Conservation (phyloP, 1,140 invertebrate genomes). For the Achatina immaculata region DNA sequence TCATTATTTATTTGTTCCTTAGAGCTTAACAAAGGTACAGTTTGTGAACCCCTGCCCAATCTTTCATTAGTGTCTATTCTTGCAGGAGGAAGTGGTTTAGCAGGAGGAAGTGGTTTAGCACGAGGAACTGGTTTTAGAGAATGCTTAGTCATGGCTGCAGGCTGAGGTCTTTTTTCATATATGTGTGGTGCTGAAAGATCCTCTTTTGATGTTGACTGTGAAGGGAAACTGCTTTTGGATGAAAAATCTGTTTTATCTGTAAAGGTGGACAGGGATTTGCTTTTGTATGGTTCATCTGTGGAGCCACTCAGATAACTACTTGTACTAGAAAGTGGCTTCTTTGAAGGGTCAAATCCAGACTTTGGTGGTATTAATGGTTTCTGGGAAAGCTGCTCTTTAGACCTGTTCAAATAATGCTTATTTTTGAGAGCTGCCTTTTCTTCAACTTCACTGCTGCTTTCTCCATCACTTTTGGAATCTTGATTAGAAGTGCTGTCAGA, state of each 20-base stretch:
- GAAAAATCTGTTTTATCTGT: constrained; percentile 37
- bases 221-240: constrained; percentile 26
- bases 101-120: neutral
- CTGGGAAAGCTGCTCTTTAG: constrained; percentile 11
- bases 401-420: constrained; percentile 6
- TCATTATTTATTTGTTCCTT: neutral
- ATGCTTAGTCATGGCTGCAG: too few species aligned
- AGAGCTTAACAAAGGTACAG: neutral
- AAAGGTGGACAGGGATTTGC: constrained; percentile 56
- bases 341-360: neutral
- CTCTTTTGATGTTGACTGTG: constrained; percentile 25
- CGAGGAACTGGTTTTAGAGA: neutral
- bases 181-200: constrained; percentile 32
- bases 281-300: neutral
- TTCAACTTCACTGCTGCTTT: neutral
- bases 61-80: neutral
- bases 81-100: neutral
- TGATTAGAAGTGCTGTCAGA: constrained; percentile 30
- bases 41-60: too few species aligned
- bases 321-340: neutral
- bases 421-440: neutral
- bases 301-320: neutral
- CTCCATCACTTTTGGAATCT: constrained; percentile 10
- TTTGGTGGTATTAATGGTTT: neutral
- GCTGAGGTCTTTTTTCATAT: neutral